These are phyloP conservation scores for Hydrocynus forskahlii DNA, from an alignment of 2,797 vertebrate genomes.

Conservation along the genomic window DNA sequence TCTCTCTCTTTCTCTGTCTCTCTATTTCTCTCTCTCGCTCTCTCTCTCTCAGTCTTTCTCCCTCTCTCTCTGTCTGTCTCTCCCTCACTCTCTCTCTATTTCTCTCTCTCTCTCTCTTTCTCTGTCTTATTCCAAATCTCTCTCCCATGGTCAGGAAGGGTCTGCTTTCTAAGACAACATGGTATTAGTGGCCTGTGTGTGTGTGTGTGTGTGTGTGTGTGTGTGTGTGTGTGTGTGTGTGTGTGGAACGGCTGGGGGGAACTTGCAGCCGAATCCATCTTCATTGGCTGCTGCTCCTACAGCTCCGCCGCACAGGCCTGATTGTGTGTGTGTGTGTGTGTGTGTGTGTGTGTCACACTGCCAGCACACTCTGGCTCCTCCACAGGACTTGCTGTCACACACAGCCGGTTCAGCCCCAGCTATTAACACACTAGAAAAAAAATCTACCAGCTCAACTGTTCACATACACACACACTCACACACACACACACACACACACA, in stretches of 20 bases:
- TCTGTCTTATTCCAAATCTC: too few relatives aligned
- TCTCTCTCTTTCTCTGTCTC: too few relatives aligned
- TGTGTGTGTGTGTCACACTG: conserved; percentile 1
- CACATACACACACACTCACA: too few relatives aligned
- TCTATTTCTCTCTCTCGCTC: too few relatives aligned
- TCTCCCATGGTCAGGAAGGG: too few relatives aligned
- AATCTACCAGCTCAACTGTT: not conserved
- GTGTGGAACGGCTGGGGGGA: not conserved
- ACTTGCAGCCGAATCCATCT: not conserved
- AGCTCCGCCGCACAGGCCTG: not conserved
- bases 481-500: not conserved
- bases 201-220: too few relatives aligned
- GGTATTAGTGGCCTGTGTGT: too few relatives aligned
- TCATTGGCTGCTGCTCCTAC: not conserved
- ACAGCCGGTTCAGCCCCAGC: not conserved
- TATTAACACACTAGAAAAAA: not conserved
- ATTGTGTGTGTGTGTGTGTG: too few relatives aligned
- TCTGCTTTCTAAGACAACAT: not conserved
- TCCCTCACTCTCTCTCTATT: too few relatives aligned
- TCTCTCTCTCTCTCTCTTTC: too few relatives aligned
- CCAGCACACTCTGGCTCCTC: not conserved
- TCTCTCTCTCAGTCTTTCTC: too few relatives aligned
- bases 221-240: not conserved
- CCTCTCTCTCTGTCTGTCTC: too few relatives aligned
- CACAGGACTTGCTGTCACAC: not conserved